A percentile compares a stretch with the other conserved stretches of the same genome.
phyloP scores from a whole-genome alignment of 2,888 invertebrate genomes.

The Phalera bucephala region DNA sequence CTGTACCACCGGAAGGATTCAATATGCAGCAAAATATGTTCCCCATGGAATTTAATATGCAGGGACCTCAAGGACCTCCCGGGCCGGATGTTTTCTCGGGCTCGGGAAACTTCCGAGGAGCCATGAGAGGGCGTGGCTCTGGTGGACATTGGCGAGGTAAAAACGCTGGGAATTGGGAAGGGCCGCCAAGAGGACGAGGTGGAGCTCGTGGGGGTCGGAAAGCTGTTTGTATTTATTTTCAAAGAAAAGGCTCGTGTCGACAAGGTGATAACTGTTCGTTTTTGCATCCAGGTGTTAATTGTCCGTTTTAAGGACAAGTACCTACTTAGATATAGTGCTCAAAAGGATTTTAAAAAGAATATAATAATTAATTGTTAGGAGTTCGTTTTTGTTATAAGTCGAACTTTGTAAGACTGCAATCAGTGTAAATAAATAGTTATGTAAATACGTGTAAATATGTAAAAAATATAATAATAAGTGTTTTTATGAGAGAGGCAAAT shows the following conservation, averaged over 20 bases:
- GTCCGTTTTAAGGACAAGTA: conserved; percentile 62
- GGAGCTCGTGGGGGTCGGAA: conserved; percentile 79
- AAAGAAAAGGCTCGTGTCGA: conserved; percentile 91
- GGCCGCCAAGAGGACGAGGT: conserved; percentile 71
- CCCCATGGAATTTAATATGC: conserved; percentile 78
- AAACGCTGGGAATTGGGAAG: conserved; percentile 72
- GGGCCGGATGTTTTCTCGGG: conserved; percentile 62
- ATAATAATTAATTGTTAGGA: conserved; percentile 8
- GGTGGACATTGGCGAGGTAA: conserved; percentile 79
- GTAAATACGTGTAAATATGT: no score
- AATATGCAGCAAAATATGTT: conserved; percentile 76
- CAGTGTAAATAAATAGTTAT: conserved; percentile 33
- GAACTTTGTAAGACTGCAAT: conserved; percentile 34
- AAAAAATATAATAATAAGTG: conserved; percentile 24
- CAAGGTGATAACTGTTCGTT: conserved; percentile 92
- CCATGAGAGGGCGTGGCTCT: conserved; percentile 80
- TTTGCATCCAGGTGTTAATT: conserved; percentile 89
- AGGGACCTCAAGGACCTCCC: conserved; percentile 56
- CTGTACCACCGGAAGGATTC: conserved; percentile 59
- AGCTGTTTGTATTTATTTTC: conserved; percentile 89
- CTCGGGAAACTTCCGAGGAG: conserved; percentile 77
- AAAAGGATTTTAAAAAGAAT: conserved; percentile 1
- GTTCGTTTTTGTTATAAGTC: conserved; percentile 22
- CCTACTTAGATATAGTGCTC: conserved; percentile 2
- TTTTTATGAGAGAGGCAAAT: conserved; percentile 29